Conservation (phyloP, 2,797 vertebrate genomes). For the Mus spretus region DNA sequence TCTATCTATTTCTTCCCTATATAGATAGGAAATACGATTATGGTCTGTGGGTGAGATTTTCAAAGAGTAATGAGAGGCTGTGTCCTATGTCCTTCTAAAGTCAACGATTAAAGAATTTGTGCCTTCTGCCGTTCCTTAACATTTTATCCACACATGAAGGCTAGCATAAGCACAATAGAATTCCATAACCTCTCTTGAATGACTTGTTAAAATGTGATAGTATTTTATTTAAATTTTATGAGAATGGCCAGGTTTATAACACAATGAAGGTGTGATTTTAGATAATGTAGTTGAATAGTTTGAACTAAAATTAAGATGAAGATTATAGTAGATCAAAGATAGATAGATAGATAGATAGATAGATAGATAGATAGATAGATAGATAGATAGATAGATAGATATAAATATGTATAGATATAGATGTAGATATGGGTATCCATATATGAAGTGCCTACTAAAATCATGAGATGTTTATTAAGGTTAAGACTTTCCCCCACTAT, state of each 20-base stretch:
- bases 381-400: not conserved
- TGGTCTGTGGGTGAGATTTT: conserved; percentile 53
- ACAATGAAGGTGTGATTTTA: not conserved
- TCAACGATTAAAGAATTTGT: conserved; percentile 59
- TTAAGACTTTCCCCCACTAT: not conserved
- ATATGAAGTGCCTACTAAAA: not conserved
- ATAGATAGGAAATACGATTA: conserved; percentile 47
- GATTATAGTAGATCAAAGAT: not conserved
- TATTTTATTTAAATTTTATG: not conserved
- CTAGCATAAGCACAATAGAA: not conserved
- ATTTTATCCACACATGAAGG: not conserved
- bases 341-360: not conserved
- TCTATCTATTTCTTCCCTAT: conserved; percentile 58
- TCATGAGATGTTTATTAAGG: not conserved
- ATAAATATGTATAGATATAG: not conserved
- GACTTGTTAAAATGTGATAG: not conserved
- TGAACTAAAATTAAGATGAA: not conserved
- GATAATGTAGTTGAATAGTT: not conserved
- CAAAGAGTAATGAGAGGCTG: conserved; percentile 43
- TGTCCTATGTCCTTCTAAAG: conserved; percentile 2
- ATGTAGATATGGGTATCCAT: not conserved
- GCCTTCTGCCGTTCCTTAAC: conserved; percentile 6
- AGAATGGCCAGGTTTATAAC: not conserved
- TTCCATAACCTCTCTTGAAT: not conserved
- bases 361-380: not conserved